Percentiles rank a stretch among this genome's conserved stretches.
These are phyloP conservation scores for Hirundo rustica DNA, from an alignment of 2,797 vertebrate species.

Conservation along the genomic window DNA sequence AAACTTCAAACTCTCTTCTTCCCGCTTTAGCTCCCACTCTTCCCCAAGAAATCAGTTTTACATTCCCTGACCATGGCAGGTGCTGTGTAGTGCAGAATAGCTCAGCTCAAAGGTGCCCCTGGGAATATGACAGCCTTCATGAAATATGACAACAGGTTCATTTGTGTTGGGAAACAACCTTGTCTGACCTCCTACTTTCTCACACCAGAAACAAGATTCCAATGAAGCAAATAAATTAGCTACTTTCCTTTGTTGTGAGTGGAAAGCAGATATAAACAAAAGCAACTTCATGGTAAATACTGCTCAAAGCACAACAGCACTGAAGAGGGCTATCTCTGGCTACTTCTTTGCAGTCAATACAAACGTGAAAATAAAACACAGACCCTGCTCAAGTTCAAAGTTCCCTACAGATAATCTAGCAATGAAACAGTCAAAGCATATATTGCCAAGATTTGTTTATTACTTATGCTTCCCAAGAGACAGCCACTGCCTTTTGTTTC, in stretches of 20 bases:
- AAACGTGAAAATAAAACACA: background rate
- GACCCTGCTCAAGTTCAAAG: background rate
- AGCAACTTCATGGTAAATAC: background rate
- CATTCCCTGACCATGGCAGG: background rate
- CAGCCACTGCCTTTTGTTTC: background rate
- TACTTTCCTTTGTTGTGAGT: background rate
- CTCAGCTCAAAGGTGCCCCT: background rate
- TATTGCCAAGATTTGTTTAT: background rate
- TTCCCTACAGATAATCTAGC: background rate
- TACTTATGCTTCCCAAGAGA: background rate
- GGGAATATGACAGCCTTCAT: background rate
- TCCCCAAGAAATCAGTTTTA: background rate
- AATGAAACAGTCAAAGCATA: background rate
- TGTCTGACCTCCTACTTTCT: background rate
- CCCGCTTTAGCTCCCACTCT: background rate
- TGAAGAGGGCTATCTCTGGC: background rate
- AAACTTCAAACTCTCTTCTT: background rate
- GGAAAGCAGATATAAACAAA: background rate
- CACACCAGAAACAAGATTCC: background rate
- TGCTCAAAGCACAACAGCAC: background rate
- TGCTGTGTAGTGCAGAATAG: background rate
- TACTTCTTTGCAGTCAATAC: background rate
- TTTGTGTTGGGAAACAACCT: background rate
- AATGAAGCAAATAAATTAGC: background rate
- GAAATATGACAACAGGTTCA: background rate